Evolutionary conservation across 1,140 invertebrate genomes (phyloP).

Genomic region (Trypoxylus dichotomus): DNA sequence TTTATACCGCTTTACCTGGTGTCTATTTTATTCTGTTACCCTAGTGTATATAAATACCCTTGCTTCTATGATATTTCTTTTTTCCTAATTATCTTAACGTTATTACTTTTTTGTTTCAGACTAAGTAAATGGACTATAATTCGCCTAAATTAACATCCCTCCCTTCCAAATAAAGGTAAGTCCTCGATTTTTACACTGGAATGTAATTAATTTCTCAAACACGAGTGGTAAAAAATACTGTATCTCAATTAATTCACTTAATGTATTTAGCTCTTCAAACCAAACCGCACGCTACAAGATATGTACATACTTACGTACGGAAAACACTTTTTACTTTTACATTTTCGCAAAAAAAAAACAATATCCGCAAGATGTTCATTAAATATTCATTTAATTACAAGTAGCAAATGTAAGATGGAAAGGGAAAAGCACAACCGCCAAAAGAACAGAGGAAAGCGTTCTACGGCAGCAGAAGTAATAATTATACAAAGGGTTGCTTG

Average conservation of each 20-base stretch:
- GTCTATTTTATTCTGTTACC: no score
- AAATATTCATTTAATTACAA: constrained; percentile 8
- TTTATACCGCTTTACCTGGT: no score
- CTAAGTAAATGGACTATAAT: constrained; percentile 49
- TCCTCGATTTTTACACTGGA: constrained; percentile 26
- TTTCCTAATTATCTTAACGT: neutral
- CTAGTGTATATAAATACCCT: neutral
- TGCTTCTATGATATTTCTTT: neutral
- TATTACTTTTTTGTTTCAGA: constrained; percentile 42
- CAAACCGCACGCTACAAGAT: neutral
- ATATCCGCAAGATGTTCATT: neutral
- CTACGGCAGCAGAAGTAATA: neutral
- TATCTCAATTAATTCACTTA: neutral
- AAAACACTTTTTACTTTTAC: neutral
- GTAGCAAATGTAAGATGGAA: neutral
- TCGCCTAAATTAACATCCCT: constrained; percentile 42
- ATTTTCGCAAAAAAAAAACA: neutral
- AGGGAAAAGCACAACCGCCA: neutral
- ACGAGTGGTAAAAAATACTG: neutral
- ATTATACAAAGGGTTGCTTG: constrained; percentile 22
- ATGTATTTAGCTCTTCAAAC: neutral
- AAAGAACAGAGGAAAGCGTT: neutral
- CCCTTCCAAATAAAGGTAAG: constrained; percentile 46
- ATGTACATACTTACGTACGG: neutral
- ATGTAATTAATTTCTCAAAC: neutral